A percentile compares a stretch with the other conserved stretches of the same genome.
These are phyloP conservation scores for Drosophila willistoni DNA, from an alignment of 1,140 invertebrate genomes.

Conservation along the genomic window DNA sequence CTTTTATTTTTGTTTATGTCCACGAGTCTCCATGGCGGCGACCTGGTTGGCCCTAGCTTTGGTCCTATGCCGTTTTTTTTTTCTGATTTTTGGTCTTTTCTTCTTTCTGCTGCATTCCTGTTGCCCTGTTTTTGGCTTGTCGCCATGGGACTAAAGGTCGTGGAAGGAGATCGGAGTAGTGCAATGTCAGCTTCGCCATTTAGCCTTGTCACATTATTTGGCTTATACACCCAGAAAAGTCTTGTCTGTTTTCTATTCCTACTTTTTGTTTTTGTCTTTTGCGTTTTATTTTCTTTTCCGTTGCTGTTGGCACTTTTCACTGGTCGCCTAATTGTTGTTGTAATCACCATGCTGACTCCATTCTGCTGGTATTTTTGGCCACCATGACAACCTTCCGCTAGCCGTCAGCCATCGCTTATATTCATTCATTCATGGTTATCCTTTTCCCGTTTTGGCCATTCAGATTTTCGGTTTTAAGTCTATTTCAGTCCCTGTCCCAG, in stretches of 20 bases:
- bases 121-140: conserved; percentile 29
- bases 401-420: conserved; percentile 53
- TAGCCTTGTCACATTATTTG: conserved; percentile 80
- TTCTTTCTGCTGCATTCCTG: not conserved
- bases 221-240: conserved; percentile 58
- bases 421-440: conserved; percentile 71
- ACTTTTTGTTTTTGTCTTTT: conserved; percentile 7
- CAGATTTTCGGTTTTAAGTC: conserved; percentile 36
- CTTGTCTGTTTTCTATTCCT: conserved; percentile 37
- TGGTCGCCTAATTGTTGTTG: conserved; percentile 70
- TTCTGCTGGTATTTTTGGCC: conserved; percentile 44
- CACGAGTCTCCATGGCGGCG: conserved; percentile 38
- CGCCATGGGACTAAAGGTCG: conserved; percentile 31
- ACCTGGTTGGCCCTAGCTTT: conserved; percentile 22
- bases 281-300: conserved; percentile 10
- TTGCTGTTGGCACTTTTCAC: conserved; percentile 2
- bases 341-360: conserved; percentile 51
- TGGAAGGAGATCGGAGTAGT: conserved; percentile 38
- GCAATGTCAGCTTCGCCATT: conserved; percentile 76
- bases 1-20: not conserved
- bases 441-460: conserved; percentile 46
- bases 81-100: no score
- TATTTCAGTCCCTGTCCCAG: conserved; percentile 17
- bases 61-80: not conserved
- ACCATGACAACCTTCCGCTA: conserved; percentile 65